Evolutionary conservation across 2,113 vertebrate genomes (phyloP), one percentile per base, ranked within the genome.

Genomic region (Anser cygnoides): DNA sequence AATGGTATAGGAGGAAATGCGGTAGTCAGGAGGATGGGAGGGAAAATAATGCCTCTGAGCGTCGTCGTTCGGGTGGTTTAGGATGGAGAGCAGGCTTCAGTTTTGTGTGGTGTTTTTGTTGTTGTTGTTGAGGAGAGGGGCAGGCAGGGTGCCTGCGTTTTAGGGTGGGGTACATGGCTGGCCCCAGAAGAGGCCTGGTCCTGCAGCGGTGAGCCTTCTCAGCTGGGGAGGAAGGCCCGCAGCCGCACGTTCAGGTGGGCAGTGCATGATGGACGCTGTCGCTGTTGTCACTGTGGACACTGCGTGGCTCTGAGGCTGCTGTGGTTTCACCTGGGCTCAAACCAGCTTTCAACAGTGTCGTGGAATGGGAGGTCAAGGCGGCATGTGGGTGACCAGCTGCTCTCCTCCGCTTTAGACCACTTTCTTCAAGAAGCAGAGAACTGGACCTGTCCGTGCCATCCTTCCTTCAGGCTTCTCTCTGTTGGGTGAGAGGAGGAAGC

Each of bases 41-140:
- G 33, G 39, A 75, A 55, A 59, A 59, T 41, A 59, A 59, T 46
- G 31, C 21, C 18, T 84, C 31, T 43, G 26, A 18, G 17, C 63
- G 22, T 43, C 0, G 0, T 41, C 57, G 7, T 55, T 52, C 12
- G 28, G 31, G 1, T 44, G 7, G 9, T 66, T 76, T 41, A 63
- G 37, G 21, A 62, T 49, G 19, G 23, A 5, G 5, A 78, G 10
- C 59, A 37, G 5, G 21, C 29, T 76, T 89, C 17, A 12, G 2
- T 35, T 67, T 35, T 35, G 54, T 33, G 25, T 89, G 68, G 7
- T 75, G 25, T 10, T 84, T 29, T 55, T 55, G 52, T 26, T 65
- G 23, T 37, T 62, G 37, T 28, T 41, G 11, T 72, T 29, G 14
- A n/a, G 26, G 37, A 35, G 44, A 66, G 63, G 19, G 39, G 39